Percentiles rank a stretch among this genome's conserved stretches.
Evolutionary conservation across 2,113 vertebrate genomes (phyloP).

Genomic region (Centrocercus urophasianus): DNA sequence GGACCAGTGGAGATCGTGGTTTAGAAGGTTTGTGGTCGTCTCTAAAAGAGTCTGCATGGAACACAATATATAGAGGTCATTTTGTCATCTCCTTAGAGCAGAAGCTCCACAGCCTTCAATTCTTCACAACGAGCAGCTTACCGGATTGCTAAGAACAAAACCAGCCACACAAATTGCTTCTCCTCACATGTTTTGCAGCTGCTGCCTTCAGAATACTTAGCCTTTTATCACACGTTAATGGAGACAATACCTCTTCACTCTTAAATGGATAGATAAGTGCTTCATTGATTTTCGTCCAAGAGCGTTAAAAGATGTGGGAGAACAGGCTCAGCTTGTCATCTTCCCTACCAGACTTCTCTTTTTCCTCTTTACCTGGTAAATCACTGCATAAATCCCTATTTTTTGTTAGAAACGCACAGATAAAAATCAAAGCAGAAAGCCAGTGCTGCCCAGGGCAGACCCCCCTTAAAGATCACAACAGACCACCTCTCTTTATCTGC

Average conservation of each 20-base stretch:
- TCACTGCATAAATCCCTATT: background rate
- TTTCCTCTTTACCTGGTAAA: background rate
- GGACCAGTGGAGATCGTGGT: conserved; percentile 98
- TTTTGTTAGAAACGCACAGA: background rate
- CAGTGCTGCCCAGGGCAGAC: background rate
- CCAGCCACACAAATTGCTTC: conserved; percentile 1
- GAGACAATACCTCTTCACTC: background rate
- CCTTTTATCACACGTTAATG: background rate
- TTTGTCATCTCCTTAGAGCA: background rate
- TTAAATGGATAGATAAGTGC: background rate
- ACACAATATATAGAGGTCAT: background rate
- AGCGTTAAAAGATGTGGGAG: background rate
- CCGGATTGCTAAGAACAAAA: conserved; percentile 10
- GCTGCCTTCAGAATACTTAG: background rate
- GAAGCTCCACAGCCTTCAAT: background rate
- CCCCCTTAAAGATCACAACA: background rate
- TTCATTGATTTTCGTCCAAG: conserved; percentile 21
- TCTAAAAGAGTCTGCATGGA: conserved; percentile 89
- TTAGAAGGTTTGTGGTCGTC: conserved; percentile 93
- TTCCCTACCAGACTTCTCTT: background rate
- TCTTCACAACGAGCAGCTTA: conserved; percentile 1
- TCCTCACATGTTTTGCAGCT: background rate
- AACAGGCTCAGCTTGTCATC: background rate
- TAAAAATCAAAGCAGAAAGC: background rate
- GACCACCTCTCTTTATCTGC: background rate